A percentile compares a stretch with the other conserved stretches of the same genome.
Evolutionary conservation across 2,888 invertebrate genomes (phyloP).

Genomic region (Stenodema calcarata): DNA sequence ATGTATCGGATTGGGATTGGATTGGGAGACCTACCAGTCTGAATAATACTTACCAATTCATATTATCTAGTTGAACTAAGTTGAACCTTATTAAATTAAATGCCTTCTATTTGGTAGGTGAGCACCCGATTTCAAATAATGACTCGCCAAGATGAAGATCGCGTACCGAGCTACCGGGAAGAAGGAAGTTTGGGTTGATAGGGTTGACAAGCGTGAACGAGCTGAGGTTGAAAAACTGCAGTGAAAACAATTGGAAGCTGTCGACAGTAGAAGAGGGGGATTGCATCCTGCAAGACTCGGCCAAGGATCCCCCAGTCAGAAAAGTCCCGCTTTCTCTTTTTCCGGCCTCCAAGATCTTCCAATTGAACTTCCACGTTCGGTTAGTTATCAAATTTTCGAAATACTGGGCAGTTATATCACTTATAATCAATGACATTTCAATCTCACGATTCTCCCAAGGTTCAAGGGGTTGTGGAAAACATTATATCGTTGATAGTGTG

Average conservation of each 20-base stretch:
- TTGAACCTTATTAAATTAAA: no score
- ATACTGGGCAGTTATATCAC: no score
- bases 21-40: no score
- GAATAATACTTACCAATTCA: no score
- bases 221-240: not conserved
- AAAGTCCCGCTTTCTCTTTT: not conserved
- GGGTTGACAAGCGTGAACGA: not conserved
- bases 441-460: no score
- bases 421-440: not conserved
- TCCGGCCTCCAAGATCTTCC: not conserved
- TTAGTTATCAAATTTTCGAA: no score
- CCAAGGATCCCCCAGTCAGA: not conserved
- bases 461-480: no score
- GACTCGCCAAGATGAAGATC: not conserved
- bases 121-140: not conserved
- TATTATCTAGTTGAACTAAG: no score
- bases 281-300: constrained; percentile 19
- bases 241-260: not conserved
- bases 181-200: not conserved
- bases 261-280: not conserved
- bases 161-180: not conserved
- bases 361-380: not conserved
- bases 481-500: no score
- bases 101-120: no score
- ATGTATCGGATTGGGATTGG: no score